Percentiles rank a stretch among this genome's conserved stretches.
Evolutionary conservation across 2,113 vertebrate genomes (phyloP).

Genomic region (Strix uralensis): DNA sequence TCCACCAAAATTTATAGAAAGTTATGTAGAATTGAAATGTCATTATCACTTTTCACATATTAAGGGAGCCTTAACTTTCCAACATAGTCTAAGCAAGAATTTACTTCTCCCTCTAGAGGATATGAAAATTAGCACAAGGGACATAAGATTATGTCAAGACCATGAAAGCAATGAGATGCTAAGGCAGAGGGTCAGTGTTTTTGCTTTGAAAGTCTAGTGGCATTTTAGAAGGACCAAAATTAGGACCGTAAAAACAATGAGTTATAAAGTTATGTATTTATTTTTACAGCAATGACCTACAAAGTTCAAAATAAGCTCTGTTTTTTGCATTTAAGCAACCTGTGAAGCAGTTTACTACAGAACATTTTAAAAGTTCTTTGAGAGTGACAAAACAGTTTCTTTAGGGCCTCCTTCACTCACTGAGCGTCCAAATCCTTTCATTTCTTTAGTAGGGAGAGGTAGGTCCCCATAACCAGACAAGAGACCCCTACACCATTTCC

Average conservation of each 20-base stretch:
- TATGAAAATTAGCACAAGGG: not conserved
- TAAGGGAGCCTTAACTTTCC: not conserved
- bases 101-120: conserved; percentile 64
- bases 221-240: not conserved
- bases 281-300: not conserved
- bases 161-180: not conserved
- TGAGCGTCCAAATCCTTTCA: not conserved
- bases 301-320: not conserved
- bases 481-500: not conserved
- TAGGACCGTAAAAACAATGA: not conserved
- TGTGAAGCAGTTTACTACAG: not conserved
- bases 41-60: not conserved
- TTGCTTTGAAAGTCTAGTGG: not conserved
- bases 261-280: not conserved
- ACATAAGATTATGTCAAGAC: not conserved
- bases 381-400: not conserved
- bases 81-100: not conserved
- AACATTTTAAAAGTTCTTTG: not conserved
- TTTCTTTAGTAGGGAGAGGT: not conserved
- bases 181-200: not conserved
- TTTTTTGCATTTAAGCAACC: not conserved
- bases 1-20: not conserved
- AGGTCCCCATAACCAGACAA: not conserved
- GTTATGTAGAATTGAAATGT: not conserved
- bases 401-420: not conserved